Percentiles rank a stretch among this genome's conserved stretches.
Conservation (phyloP, 1,140 invertebrate species). For the Arion vulgaris region DNA sequence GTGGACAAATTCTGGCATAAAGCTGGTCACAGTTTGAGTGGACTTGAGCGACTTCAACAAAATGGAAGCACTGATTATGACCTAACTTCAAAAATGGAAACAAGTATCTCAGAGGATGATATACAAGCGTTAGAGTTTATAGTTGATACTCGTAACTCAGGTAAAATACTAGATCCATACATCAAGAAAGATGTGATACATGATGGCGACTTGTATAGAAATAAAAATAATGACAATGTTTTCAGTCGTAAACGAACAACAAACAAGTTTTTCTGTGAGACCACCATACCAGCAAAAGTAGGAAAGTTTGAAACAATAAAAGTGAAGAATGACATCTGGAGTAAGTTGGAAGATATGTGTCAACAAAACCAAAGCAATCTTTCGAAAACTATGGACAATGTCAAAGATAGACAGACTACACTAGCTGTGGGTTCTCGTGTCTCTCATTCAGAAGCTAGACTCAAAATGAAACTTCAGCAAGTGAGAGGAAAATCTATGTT, state of each 20-base stretch:
- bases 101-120: not conserved
- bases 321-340: conserved; percentile 49
- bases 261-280: conserved; percentile 29
- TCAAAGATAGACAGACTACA: conserved; percentile 46
- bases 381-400: conserved; percentile 48
- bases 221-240: too few species aligned
- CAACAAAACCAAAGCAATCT: conserved; percentile 46
- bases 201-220: not conserved
- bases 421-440: not conserved
- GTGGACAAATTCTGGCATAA: not conserved
- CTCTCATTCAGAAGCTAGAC: not conserved
- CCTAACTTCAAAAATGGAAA: conserved; percentile 10
- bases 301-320: conserved; percentile 5
- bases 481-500: not conserved
- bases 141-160: not conserved
- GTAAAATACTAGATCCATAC: not conserved
- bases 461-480: not conserved
- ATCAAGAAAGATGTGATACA: not conserved
- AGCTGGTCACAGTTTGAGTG: not conserved
- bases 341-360: conserved; percentile 61
- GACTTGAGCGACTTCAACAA: not conserved
- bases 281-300: conserved; percentile 32
- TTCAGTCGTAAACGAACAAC: conserved; percentile 33
- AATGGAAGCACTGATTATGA: not conserved
- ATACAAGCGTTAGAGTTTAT: not conserved